A percentile compares a stretch with the other conserved stretches of the same genome.
Conservation (phyloP, 2,113 vertebrate genomes). For the Platichthys stellatus region DNA sequence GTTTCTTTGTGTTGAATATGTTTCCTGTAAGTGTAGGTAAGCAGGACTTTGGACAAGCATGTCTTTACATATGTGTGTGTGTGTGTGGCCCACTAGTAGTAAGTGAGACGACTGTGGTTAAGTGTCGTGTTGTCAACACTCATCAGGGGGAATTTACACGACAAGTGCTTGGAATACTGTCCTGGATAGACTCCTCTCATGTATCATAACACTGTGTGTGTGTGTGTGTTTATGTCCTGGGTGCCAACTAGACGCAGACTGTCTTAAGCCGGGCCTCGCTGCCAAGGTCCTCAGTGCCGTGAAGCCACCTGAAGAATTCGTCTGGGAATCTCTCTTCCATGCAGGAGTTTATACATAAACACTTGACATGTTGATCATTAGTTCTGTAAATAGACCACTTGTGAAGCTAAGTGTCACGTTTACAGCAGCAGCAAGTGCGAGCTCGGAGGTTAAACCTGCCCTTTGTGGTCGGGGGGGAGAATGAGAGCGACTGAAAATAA, state of each 20-base stretch:
- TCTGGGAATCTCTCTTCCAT: conserved; percentile 8
- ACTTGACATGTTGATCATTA: conserved; percentile 35
- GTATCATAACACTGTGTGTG: conserved; percentile 62
- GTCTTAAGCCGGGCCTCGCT: conserved; percentile 24
- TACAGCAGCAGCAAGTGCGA: conserved; percentile 38
- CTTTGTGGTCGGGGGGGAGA: conserved; percentile 16
- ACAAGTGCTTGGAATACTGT: conserved; percentile 67
- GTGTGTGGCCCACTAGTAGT: conserved; percentile 8
- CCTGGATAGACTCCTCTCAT: conserved; percentile 60
- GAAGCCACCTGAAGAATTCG: conserved; percentile 42
- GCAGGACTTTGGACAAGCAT: not conserved
- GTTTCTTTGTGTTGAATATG: not conserved
- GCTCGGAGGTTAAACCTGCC: not conserved
- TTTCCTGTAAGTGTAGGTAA: not conserved
- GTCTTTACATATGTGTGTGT: conserved; percentile 15
- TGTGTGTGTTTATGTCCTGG: conserved; percentile 40
- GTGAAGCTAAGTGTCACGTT: conserved; percentile 46
- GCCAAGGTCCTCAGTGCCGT: conserved; percentile 32
- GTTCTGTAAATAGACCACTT: conserved; percentile 48
- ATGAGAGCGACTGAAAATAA: not conserved
- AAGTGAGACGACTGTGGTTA: conserved; percentile 56
- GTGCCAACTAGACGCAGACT: conserved; percentile 29
- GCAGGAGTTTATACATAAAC: conserved; percentile 33
- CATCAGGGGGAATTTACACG: conserved; percentile 51
- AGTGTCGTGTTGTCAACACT: conserved; percentile 70